Base-by-base conservation (phyloP, 1,140 invertebrate species). In the Mylabris phalerata region DNA sequence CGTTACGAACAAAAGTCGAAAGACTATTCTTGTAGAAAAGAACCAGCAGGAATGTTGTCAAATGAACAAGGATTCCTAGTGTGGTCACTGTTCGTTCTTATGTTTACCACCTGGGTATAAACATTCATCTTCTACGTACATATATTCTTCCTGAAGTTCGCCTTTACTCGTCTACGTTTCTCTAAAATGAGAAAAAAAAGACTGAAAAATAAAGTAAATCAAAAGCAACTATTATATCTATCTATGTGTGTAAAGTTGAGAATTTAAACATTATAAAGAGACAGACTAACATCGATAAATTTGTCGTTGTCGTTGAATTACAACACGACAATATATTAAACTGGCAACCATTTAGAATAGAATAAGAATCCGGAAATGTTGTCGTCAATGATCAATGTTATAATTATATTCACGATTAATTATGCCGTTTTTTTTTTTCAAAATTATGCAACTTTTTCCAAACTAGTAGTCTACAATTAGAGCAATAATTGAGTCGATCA, bases 251-350 rank as follows among this genome's bases (percentile, higher is more conserved):
- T 19, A 48, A 39, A 48, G 54, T 32, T 32, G 32, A 32, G 32
- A 32, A 32, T 32, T 4, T 32, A 4, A 32, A 32, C 32, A 32
- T 19, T 19, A 19, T 32, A 32, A 5, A 32, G 7, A 32, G 32
- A 32, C 32, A 32, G 32, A 32, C 32, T 7, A 57, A 61, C 59
- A 55, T 60, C 60, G 60, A 65, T 65, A 65, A 65, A 65, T 65
- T 62, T 61, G 63, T 62, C 63, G 46, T 32, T 62, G 63, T 62
- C 60, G 52, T 48, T 55, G 51, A 62, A 25, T 57, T 58, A 65
- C 50, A 59, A 48, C 56, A 60, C 57, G 62, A 62, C 60, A 65
- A 65, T 65, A 65, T 62, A 65, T 65, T 65, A 65, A 60, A 55
- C 62, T 58, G 50, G 27, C 49, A 59, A 32, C 7, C 32, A 50